phyloP scores from a whole-genome alignment of 2,797 vertebrate species.

The Tiaroga cobitis region DNA sequence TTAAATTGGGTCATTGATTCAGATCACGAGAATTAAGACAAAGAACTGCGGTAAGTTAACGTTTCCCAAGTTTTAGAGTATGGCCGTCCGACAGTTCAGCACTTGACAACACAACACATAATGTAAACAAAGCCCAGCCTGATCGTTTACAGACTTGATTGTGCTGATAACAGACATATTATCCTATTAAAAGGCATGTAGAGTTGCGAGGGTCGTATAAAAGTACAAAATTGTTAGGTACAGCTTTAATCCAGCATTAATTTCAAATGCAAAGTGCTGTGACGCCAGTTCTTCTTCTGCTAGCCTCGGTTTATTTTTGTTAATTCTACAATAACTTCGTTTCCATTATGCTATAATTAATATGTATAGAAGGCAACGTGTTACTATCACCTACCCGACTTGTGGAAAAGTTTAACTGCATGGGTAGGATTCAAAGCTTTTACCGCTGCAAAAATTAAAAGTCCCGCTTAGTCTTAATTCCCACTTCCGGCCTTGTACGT shows the following conservation, averaged over 20 bases:
- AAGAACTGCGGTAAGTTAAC: not conserved
- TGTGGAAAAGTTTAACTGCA: not conserved
- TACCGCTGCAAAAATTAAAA: slow-evolving; percentile 41
- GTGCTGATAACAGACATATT: not conserved
- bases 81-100: not conserved
- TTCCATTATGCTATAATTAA: not conserved
- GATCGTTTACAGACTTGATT: not conserved
- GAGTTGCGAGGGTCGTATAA: not conserved
- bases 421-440: not conserved
- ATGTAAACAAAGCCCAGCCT: slow-evolving; percentile 19
- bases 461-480: slow-evolving; percentile 27
- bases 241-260: not conserved
- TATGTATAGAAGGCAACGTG: not conserved
- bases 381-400: not conserved
- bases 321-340: not conserved
- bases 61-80: not conserved
- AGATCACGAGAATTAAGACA: not conserved
- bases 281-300: not conserved
- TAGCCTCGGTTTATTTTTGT: not conserved
- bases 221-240: not conserved
- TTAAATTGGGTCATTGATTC: not conserved
- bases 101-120: slow-evolving; percentile 20
- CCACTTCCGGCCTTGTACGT: not conserved
- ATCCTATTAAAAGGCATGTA: not conserved
- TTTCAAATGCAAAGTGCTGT: not conserved